phyloP scores from a whole-genome alignment of 2,888 invertebrate species.

The Opisthograptis luteolata region DNA sequence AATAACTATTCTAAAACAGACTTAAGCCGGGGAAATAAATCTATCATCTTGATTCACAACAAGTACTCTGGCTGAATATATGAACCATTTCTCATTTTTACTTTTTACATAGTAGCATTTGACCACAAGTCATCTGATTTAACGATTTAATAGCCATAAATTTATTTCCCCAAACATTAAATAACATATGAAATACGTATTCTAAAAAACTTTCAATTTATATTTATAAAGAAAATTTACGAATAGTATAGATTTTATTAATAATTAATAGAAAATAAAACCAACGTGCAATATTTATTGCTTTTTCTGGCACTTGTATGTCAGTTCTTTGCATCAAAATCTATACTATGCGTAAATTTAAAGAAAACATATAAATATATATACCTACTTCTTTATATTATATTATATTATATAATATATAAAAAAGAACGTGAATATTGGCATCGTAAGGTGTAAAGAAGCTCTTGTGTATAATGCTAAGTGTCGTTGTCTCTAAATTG shows the following conservation, averaged over 20 bases:
- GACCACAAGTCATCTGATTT: no score
- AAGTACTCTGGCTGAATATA: slow-evolving; percentile 37
- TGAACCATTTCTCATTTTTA: no score
- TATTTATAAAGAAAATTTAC: slow-evolving; percentile 19
- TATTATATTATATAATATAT: slow-evolving; percentile 12
- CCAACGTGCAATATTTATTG: slow-evolving; percentile 58
- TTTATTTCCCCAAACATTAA: slow-evolving; percentile 41
- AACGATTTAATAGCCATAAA: slow-evolving; percentile 25
- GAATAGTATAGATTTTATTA: slow-evolving; percentile 48
- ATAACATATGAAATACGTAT: slow-evolving; percentile 43
- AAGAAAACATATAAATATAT: slow-evolving; percentile 31
- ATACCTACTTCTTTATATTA: no score
- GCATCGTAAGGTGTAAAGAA: slow-evolving; percentile 61
- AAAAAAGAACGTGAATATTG: slow-evolving; percentile 48
- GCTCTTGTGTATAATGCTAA: slow-evolving; percentile 76
- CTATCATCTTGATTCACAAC: slow-evolving; percentile 36
- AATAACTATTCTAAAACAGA: slow-evolving; percentile 53
- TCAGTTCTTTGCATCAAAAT: slow-evolving; percentile 68
- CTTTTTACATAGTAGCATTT: no score
- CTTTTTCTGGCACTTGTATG: slow-evolving; percentile 66
- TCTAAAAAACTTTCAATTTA: slow-evolving; percentile 10
- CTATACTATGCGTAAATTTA: slow-evolving; percentile 46
- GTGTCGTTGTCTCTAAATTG: slow-evolving; percentile 81
- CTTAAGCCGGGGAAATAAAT: slow-evolving; percentile 25
- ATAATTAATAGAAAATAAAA: slow-evolving; percentile 46